Conservation (phyloP, 2,113 vertebrate species). For the Pterocles gutturalis region DNA sequence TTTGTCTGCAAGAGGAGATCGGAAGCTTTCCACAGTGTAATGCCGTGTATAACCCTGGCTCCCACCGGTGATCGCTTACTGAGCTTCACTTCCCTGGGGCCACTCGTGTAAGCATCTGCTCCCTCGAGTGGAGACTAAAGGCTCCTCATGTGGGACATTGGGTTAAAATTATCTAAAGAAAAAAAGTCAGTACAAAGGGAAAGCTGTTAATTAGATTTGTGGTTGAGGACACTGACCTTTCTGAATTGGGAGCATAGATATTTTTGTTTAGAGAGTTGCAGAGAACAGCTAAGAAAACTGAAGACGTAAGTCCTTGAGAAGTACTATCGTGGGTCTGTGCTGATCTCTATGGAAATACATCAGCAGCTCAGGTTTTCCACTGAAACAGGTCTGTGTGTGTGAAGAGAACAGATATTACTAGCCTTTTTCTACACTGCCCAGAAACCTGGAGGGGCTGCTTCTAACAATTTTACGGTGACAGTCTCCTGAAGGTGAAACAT, state of each 20-base stretch:
- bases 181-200: not conserved
- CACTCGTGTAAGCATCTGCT: not conserved
- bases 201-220: conserved; percentile 23
- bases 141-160: not conserved
- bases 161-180: conserved; percentile 32
- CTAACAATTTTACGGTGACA: not conserved
- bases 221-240: not conserved
- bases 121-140: not conserved
- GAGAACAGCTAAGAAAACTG: conserved; percentile 18
- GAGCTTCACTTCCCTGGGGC: not conserved
- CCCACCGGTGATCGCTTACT: not conserved
- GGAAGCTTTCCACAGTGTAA: conserved; percentile 14
- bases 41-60: not conserved
- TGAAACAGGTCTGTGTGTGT: not conserved
- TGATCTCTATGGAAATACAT: not conserved
- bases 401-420: not conserved
- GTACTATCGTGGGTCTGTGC: not conserved
- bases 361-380: not conserved
- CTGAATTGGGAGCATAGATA: not conserved
- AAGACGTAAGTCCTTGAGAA: not conserved
- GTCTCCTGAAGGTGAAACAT: not conserved
- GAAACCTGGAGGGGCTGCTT: not conserved
- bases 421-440: not conserved
- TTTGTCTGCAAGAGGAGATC: conserved; percentile 40
- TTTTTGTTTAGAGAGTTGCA: conserved; percentile 39